Evolutionary conservation across 1,140 invertebrate genomes (phyloP).

Genomic region (Octopus sinensis): DNA sequence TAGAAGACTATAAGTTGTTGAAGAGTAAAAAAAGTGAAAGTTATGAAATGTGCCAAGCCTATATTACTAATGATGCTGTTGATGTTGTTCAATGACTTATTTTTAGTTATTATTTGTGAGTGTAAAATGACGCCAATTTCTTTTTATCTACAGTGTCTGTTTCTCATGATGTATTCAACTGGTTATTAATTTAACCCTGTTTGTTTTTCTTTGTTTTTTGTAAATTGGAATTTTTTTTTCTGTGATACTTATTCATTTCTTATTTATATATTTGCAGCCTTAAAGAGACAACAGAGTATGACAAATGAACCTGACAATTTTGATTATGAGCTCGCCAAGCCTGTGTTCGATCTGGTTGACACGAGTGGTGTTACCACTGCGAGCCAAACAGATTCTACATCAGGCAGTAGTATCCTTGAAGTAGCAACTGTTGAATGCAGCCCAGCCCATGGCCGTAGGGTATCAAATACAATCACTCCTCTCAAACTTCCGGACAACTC

Average conservation of each 20-base stretch:
- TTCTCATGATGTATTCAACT: too few relatives aligned
- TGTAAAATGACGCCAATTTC: too few relatives aligned
- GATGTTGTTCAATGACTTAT: too few relatives aligned
- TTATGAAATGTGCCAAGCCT: too few relatives aligned
- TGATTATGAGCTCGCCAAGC: slow-evolving; percentile 14
- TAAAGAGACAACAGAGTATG: slow-evolving; percentile 9
- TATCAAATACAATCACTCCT: not conserved
- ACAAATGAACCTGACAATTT: slow-evolving; percentile 8
- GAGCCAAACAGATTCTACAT: not conserved
- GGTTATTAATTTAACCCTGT: too few relatives aligned
- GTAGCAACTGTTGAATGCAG: slow-evolving; percentile 1
- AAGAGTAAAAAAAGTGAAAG: too few relatives aligned
- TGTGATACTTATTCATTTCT: not conserved
- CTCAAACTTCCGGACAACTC: not conserved
- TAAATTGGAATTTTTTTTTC: not conserved
- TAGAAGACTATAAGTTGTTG: too few relatives aligned
- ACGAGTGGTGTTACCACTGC: not conserved
- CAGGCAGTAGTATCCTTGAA: not conserved
- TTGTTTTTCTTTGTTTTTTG: too few relatives aligned
- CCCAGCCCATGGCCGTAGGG: not conserved
- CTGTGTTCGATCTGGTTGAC: slow-evolving; percentile 8
- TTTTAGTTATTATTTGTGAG: too few relatives aligned
- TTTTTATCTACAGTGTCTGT: too few relatives aligned
- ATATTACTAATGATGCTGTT: too few relatives aligned
- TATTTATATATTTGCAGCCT: not conserved